A percentile compares a stretch with the other conserved stretches of the same genome.
Conservation (phyloP, 1,140 invertebrate genomes). For the Diabrotica undecimpunctata region DNA sequence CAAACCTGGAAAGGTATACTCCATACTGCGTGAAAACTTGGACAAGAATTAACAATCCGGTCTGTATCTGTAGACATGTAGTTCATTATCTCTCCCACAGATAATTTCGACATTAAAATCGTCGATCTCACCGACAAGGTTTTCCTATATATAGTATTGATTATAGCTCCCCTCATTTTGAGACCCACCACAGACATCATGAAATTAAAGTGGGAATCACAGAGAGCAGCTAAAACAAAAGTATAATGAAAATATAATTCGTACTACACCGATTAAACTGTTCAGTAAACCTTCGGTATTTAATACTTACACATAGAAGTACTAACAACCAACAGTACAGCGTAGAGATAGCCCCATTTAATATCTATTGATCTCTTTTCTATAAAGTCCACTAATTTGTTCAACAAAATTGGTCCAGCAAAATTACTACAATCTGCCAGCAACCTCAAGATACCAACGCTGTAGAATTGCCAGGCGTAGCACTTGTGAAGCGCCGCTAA, state of each 20-base stretch:
- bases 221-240: slow-evolving; percentile 61
- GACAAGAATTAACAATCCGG: slow-evolving; percentile 91
- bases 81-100: slow-evolving; percentile 87
- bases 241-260: background rate
- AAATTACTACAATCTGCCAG: slow-evolving; percentile 80
- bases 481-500: slow-evolving; percentile 71
- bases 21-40: slow-evolving; percentile 95
- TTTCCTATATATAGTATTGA: slow-evolving; percentile 85
- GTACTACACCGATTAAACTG: background rate
- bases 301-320: slow-evolving; percentile 59
- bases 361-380: slow-evolving; percentile 67
- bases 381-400: slow-evolving; percentile 76
- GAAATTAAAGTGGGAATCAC: slow-evolving; percentile 87
- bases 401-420: slow-evolving; percentile 84
- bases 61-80: slow-evolving; percentile 96
- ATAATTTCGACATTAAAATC: slow-evolving; percentile 59
- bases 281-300: too few species aligned
- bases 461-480: slow-evolving; percentile 86
- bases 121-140: slow-evolving; percentile 60
- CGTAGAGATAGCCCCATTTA: slow-evolving; percentile 76
- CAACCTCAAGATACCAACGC: slow-evolving; percentile 83
- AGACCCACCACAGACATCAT: slow-evolving; percentile 78
- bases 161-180: slow-evolving; percentile 80
- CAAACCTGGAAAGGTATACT: slow-evolving; percentile 87
- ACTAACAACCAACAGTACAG: slow-evolving; percentile 63